Conservation (phyloP, 1,140 invertebrate species). For the Gerris buenoi region DNA sequence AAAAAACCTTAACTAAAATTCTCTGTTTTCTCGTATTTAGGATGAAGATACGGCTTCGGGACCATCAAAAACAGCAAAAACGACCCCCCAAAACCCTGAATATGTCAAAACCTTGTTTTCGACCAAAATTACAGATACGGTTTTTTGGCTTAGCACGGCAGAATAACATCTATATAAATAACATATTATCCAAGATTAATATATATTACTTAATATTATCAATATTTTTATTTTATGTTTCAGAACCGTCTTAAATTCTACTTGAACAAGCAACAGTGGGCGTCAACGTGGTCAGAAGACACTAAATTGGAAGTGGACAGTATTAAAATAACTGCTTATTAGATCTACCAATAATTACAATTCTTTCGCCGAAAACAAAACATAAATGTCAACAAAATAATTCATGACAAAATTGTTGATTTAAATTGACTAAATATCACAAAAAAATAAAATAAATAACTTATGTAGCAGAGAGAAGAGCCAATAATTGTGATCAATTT, state of each 20-base stretch:
- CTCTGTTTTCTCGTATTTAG: no score
- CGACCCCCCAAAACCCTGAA: neutral
- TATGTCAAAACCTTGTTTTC: neutral
- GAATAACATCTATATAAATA: no score
- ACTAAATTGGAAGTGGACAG: neutral
- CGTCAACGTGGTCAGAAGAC: conserved; percentile 16
- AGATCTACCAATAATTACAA: no score
- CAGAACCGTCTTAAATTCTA: conserved; percentile 16
- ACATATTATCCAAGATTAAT: neutral
- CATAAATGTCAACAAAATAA: no score
- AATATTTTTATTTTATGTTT: neutral
- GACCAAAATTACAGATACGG: neutral
- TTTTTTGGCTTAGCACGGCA: no score
- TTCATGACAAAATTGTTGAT: no score
- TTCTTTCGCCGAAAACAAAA: no score
- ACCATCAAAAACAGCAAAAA: neutral
- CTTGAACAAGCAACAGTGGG: conserved; percentile 12
- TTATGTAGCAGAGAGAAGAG: no score
- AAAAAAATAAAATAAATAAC: no score
- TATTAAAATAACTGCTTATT: neutral
- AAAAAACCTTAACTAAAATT: no score
- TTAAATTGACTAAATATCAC: no score
- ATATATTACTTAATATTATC: neutral
- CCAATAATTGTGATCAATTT: no score
- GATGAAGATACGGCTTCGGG: neutral